phyloP scores from a whole-genome alignment of 2,113 vertebrate genomes.

The Brachyistius frenatus region DNA sequence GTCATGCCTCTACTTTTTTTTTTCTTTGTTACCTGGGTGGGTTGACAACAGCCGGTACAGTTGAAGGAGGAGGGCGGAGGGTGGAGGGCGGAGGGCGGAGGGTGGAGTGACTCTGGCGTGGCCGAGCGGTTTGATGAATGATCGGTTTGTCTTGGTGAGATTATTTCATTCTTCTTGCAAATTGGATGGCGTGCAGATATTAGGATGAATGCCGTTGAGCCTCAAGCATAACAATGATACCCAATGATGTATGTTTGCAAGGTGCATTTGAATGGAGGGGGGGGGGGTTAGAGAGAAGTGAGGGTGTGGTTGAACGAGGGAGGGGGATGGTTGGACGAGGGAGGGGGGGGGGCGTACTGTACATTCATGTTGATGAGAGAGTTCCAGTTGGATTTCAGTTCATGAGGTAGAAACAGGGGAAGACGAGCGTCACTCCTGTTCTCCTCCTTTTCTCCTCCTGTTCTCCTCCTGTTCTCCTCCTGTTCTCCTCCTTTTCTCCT shows the following conservation, averaged over 20 bases:
- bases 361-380: conserved; percentile 31
- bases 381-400: conserved; percentile 70
- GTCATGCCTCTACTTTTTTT: conserved; percentile 26
- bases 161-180: conserved; percentile 78
- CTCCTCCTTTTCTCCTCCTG: conserved; percentile 27
- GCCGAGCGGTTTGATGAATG: conserved; percentile 68
- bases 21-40: neutral
- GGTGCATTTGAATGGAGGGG: conserved; percentile 17
- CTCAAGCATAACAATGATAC: conserved; percentile 54
- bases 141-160: conserved; percentile 66
- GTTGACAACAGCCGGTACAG: conserved; percentile 9
- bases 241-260: conserved; percentile 58
- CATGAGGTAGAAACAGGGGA: conserved; percentile 50
- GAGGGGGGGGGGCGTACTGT: conserved; percentile 8
- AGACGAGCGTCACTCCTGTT: conserved; percentile 4
- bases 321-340: conserved; percentile 8
- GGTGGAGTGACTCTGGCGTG: conserved; percentile 5
- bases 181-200: conserved; percentile 72
- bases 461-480: conserved; percentile 23
- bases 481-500: too few species aligned
- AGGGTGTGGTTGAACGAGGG: conserved; percentile 14
- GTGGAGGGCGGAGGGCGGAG: too few species aligned
- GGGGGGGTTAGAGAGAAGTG: neutral
- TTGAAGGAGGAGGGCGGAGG: neutral
- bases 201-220: conserved; percentile 68